These are phyloP conservation scores for Stenurella melanura DNA, from an alignment of 2,888 invertebrate species.

Conservation along the genomic window DNA sequence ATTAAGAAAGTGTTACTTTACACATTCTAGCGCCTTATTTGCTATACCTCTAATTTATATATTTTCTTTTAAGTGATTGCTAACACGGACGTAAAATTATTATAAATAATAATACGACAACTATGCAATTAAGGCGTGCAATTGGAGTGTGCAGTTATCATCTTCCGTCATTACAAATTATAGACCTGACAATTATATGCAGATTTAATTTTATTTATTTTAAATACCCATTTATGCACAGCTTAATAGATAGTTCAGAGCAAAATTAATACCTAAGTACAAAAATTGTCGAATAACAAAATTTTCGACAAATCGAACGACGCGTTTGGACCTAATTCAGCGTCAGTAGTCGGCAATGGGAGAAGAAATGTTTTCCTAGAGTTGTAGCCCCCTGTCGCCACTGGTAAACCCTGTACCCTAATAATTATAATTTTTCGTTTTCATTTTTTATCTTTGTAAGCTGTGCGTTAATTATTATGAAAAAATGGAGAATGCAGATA, in stretches of 20 bases:
- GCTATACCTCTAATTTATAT: neutral
- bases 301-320: too few species aligned
- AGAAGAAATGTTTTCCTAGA: too few species aligned
- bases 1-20: neutral
- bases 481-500: too few species aligned
- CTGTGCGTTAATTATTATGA: too few species aligned
- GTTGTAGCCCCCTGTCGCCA: too few species aligned
- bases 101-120: slow-evolving; percentile 2
- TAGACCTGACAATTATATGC: neutral
- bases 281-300: too few species aligned
- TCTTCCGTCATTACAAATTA: slow-evolving; percentile 7
- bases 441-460: too few species aligned
- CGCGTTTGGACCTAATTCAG: too few species aligned
- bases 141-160: neutral
- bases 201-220: neutral
- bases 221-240: neutral
- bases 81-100: neutral
- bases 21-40: neutral
- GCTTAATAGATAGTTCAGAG: neutral
- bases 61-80: neutral
- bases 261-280: neutral
- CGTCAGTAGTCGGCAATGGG: too few species aligned
- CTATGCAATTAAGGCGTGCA: neutral
- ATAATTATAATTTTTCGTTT: too few species aligned
- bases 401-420: too few species aligned